phyloP scores from a whole-genome alignment of 1,140 invertebrate genomes.

The Coelopa frigida region DNA sequence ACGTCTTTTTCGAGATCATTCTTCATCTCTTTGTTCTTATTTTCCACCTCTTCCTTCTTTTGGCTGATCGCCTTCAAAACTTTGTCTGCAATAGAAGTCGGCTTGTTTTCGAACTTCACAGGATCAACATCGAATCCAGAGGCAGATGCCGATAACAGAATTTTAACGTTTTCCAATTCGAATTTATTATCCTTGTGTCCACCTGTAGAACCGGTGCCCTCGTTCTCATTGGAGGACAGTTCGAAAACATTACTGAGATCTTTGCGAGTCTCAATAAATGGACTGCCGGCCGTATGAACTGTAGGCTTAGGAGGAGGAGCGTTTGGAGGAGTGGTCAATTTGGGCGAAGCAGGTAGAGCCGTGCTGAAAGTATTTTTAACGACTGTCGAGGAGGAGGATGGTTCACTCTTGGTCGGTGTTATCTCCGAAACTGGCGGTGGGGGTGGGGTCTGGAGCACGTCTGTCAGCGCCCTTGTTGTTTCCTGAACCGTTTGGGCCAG shows the following conservation, averaged over 20 bases:
- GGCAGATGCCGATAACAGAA: conserved; percentile 27
- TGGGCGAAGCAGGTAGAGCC: conserved; percentile 11
- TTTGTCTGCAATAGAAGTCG: conserved; percentile 54
- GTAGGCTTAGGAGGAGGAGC: conserved; percentile 8
- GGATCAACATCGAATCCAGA: conserved; percentile 35
- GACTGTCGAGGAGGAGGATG: neutral
- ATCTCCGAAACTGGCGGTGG: conserved; percentile 6
- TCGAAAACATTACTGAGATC: conserved; percentile 36
- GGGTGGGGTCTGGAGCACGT: conserved; percentile 28
- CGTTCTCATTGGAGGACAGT: conserved; percentile 30
- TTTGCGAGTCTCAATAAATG: conserved; percentile 45
- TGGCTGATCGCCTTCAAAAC: conserved; percentile 50
- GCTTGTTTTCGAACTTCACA: conserved; percentile 37
- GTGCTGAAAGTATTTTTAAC: neutral
- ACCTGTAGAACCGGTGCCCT: conserved; percentile 42
- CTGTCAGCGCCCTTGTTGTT: conserved; percentile 33
- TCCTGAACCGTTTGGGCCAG: conserved; percentile 39
- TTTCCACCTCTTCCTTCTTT: conserved; percentile 44
- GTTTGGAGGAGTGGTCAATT: conserved; percentile 8
- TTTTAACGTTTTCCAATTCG: conserved; percentile 49
- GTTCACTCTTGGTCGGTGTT: conserved; percentile 2
- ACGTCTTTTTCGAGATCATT: no score
- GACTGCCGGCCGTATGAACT: conserved; percentile 42
- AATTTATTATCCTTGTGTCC: conserved; percentile 46
- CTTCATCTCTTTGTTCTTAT: conserved; percentile 24